A percentile compares a stretch with the other conserved stretches of the same genome.
phyloP scores from a whole-genome alignment of 2,888 invertebrate species.

The Himalopsyche tibetana region DNA sequence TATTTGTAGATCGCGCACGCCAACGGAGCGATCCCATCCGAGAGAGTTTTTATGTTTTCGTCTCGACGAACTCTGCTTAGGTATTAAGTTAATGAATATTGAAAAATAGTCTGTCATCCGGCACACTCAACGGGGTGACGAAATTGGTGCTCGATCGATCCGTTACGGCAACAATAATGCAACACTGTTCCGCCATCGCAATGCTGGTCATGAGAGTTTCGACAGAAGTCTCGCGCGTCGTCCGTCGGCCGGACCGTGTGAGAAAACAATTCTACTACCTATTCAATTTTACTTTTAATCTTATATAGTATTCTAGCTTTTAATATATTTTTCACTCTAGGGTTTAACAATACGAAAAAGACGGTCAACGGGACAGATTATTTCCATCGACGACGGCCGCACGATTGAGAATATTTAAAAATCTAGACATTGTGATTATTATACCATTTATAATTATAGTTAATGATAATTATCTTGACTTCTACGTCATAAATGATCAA shows the following conservation, averaged over 20 bases:
- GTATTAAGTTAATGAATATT: conserved; percentile 9
- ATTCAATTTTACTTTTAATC: conserved; percentile 39
- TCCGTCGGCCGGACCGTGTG: neutral
- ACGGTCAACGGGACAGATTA: conserved; percentile 11
- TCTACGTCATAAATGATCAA: conserved; percentile 35
- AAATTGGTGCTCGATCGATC: conserved; percentile 47
- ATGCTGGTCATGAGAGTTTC: conserved; percentile 49
- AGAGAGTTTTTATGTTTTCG: neutral
- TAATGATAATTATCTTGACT: conserved; percentile 43
- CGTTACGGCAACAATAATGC: conserved; percentile 2
- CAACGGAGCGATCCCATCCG: neutral
- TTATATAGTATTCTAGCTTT: conserved; percentile 39
- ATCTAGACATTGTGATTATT: conserved; percentile 43
- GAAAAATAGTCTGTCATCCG: conserved; percentile 35
- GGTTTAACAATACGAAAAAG: neutral
- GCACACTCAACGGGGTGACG: neutral
- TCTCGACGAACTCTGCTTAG: conserved; percentile 9
- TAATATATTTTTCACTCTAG: conserved; percentile 45
- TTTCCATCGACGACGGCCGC: conserved; percentile 6
- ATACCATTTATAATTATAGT: conserved; percentile 43
- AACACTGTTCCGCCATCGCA: conserved; percentile 43
- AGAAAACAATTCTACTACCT: conserved; percentile 37
- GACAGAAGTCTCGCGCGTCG: conserved; percentile 6
- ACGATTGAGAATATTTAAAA: conserved; percentile 29
- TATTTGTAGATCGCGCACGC: neutral